Evolutionary conservation across 2,888 invertebrate species (phyloP).

Genomic region (Mantis religiosa): DNA sequence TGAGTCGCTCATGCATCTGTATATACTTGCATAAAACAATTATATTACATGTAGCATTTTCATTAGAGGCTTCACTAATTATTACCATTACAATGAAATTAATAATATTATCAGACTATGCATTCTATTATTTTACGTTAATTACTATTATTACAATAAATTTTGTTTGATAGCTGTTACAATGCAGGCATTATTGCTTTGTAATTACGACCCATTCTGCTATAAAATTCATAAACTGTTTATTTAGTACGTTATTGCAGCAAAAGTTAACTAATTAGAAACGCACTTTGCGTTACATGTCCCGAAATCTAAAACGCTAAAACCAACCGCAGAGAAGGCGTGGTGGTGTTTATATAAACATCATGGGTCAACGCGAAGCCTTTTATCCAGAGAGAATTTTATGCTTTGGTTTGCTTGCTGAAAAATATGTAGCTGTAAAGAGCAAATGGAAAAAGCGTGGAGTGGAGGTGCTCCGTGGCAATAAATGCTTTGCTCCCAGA

Average conservation of each 20-base stretch:
- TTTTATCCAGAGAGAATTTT: no score
- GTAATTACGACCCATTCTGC: background rate
- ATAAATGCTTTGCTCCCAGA: no score
- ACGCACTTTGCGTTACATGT: background rate
- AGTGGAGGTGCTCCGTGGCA: no score
- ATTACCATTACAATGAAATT: background rate
- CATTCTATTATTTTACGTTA: background rate
- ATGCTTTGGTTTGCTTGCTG: no score
- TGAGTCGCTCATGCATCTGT: background rate
- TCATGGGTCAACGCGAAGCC: no score
- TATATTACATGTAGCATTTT: background rate
- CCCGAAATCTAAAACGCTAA: no score
- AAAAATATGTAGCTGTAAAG: no score
- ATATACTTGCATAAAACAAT: background rate
- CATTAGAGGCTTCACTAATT: background rate
- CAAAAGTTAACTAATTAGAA: background rate
- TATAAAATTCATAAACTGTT: background rate
- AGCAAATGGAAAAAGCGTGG: no score
- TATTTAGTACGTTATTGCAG: background rate
- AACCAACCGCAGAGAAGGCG: no score
- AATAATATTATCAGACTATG: background rate
- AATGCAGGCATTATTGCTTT: background rate
- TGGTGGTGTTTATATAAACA: no score
- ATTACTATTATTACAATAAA: background rate
- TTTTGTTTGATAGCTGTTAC: background rate